These are phyloP conservation scores for Diloba caeruleocephala DNA, from an alignment of 2,888 invertebrate species.

Conservation along the genomic window DNA sequence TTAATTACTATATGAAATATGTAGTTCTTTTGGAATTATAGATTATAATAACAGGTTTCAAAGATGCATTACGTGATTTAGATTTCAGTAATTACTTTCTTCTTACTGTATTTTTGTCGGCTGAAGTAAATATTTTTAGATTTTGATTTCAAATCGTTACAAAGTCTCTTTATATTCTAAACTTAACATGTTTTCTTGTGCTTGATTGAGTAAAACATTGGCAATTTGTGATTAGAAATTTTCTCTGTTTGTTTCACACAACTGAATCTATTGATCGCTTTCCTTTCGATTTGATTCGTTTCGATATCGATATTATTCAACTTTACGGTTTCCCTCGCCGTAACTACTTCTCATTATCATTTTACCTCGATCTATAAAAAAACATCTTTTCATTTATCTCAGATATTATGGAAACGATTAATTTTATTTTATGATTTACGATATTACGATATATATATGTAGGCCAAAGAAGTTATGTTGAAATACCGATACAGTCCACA, in stretches of 20 bases:
- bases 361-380: no score
- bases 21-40: conserved; percentile 44
- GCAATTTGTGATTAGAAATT: conserved; percentile 56
- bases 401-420: no score
- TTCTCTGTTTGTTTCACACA: conserved; percentile 55
- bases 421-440: no score
- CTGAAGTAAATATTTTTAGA: neutral
- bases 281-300: conserved; percentile 46
- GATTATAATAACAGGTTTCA: conserved; percentile 47
- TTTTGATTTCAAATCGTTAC: neutral
- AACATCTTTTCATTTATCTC: no score
- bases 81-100: conserved; percentile 27
- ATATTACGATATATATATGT: no score
- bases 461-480: no score
- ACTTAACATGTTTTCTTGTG: conserved; percentile 47
- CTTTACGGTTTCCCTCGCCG: conserved; percentile 25
- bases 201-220: conserved; percentile 61
- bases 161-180: conserved; percentile 3
- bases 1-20: conserved; percentile 38
- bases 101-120: conserved; percentile 31
- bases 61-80: conserved; percentile 46
- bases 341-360: no score
- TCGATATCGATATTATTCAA: conserved; percentile 17
- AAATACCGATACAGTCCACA: no score
- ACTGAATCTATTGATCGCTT: conserved; percentile 58